Evolutionary conservation across 1,140 invertebrate species (phyloP), one percentile per base, ranked within the genome.

Genomic region (Magallana gigas): DNA sequence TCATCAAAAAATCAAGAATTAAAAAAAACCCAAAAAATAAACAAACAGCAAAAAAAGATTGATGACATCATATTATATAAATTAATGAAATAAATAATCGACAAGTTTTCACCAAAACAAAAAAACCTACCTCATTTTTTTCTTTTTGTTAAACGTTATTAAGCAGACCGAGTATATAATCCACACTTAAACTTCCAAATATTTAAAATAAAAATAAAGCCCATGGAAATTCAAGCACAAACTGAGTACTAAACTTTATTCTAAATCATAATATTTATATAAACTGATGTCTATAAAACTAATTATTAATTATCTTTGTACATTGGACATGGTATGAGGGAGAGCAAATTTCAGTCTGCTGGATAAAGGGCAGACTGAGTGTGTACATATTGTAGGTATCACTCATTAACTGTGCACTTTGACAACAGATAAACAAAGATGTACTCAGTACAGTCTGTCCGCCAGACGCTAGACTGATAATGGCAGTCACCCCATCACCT

Each of bases 281-380:
- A 76, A 76, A 76, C 36, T 48, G 36, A 76, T 76, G 23, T 18
- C 68, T 76, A 76, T 29, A 76, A 48, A 29, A 18, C 36, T 76
- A 76, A 76, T 76, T 76, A 76, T 76, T 76, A 76, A 76, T 76
- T 76, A 76, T 76, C 68, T 76, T 76, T 76, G 68, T 36, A 76
- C 68, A 76, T 76, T 76, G 68, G 68, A 76, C 68, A 76, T 76
- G 68, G 68, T 23, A 76, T 76, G 68, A 76, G 68, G 68, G 68
- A 76, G 68, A 76, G 36, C 68, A 76, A 76, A 76, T 76, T 76
- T 76, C 68, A 76, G 36, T 76, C 68, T 36, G 18, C 68, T 76
- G 68, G 18, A 36, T 76, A 76, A 76, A 76, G 68, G 68, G 68
- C 68, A 76, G 12, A 1, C 5, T 12, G 4, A 36, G 68, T 29